Evolutionary conservation across 2,113 vertebrate genomes (phyloP), one percentile per base, ranked within the genome.

Genomic region (Ptilorrhoa leucosticta): DNA sequence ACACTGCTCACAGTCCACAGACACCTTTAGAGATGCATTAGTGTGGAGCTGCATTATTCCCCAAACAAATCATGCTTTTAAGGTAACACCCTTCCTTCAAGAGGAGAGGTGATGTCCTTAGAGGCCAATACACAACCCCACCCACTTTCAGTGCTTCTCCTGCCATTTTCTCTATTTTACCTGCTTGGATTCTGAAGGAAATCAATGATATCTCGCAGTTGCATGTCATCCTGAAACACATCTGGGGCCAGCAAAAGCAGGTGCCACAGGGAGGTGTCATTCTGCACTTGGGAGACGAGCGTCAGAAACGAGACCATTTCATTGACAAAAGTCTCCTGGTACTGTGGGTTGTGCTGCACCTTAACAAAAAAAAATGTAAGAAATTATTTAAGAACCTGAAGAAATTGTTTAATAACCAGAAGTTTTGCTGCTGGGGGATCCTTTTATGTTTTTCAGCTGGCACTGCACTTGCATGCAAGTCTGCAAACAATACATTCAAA

Each of bases 201-300:
- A 71, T 90, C 83, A 70, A 89, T 81, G 23, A 98, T 51, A 33
- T 94, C 94, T 71, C 35, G 88, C 54, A 97, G 61, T 3, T 91
- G 84, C 9, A 71, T 65, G 40, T 80, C 92, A 82, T 96, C 96
- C 87, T 96, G 96, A 69, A 97, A 89, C n/a, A 97, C 78, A 21
- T 97, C 95, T 63, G 98, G 97, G 58, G 97, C 88, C 89, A 96
- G 97, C 17, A 98, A 92, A 42, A 98, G 97, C 44, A 98, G 86
- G 39, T 97, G 97, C 98, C 98, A 98, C 51, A 98, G 33, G n/a
- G 94, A 94, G 13, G 85, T 93, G 72, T 98, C 97, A 39, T 97
- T 97, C 89, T 98, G 98, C 58, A 98, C 91, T 94, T 95, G 90
- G n/a, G 98, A 98, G 90, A 97, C 5, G 63, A 98, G 96, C 3